Conservation (phyloP, 2,888 invertebrate genomes). For the Ariolimax columbianus region DNA sequence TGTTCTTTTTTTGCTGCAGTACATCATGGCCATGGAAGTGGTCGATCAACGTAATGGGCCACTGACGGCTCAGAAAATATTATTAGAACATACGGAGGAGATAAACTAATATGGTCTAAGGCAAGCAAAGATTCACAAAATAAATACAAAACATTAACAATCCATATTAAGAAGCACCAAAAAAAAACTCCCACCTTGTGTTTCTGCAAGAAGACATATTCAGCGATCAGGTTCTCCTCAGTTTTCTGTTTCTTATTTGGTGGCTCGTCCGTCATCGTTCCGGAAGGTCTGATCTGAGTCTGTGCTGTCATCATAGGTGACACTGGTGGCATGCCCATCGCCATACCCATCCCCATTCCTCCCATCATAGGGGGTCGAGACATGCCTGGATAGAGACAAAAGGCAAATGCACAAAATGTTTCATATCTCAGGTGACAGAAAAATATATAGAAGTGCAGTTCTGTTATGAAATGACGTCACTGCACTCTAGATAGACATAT, state of each 20-base stretch:
- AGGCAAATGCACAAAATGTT: background rate
- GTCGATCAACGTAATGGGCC: too few species aligned
- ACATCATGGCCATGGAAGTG: too few species aligned
- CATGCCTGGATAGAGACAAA: conserved; percentile 42
- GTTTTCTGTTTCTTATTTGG: conserved; percentile 91
- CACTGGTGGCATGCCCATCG: conserved; percentile 49
- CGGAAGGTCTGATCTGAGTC: conserved; percentile 55
- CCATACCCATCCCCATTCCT: conserved; percentile 59
- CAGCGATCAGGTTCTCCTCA: conserved; percentile 95
- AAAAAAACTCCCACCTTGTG: conserved; percentile 60
- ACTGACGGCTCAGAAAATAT: too few species aligned
- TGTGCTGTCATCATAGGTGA: conserved; percentile 52
- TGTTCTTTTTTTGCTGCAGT: too few species aligned
- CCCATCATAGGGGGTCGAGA: conserved; percentile 60
- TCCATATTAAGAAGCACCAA: background rate
- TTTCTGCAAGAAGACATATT: conserved; percentile 84
- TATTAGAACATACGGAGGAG: too few species aligned
- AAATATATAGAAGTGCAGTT: too few species aligned
- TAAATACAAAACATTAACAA: background rate
- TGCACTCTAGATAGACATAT: too few species aligned
- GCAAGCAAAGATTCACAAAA: too few species aligned
- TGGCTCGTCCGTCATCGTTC: conserved; percentile 86
- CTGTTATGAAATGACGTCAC: too few species aligned
- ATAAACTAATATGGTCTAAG: too few species aligned
- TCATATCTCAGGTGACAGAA: too few species aligned